Conservation (phyloP, 92 coral and sea anemone species). For the Hydrozoanthus gracilis region DNA sequence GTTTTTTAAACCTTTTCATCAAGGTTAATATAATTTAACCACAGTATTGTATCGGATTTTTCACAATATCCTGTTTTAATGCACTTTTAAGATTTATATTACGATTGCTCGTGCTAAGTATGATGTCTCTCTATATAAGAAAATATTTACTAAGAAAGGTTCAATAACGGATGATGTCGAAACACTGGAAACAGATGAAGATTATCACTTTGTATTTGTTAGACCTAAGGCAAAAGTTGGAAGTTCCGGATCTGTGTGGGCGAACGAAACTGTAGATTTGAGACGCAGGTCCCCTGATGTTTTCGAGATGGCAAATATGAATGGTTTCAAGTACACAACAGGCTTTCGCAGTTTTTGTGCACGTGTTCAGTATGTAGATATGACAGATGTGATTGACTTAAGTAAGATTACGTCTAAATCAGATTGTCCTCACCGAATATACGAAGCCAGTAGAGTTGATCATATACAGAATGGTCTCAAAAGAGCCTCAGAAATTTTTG, state of each 20-base stretch:
- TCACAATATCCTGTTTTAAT: no score
- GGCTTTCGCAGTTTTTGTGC: neutral
- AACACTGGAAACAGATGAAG: neutral
- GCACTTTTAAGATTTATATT: no score
- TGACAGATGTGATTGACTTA: neutral
- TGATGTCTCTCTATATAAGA: no score
- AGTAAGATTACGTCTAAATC: neutral
- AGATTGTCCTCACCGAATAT: neutral
- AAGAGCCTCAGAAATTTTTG: neutral
- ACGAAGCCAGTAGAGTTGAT: neutral
- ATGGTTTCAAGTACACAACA: no score
- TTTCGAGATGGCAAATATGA: neutral
- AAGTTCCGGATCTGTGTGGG: neutral
- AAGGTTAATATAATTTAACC: no score
- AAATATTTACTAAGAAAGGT: neutral
- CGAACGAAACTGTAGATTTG: neutral
- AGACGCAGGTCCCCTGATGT: neutral
- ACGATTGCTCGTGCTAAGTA: no score
- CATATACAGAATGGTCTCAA: conserved; percentile 17
- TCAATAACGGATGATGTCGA: neutral
- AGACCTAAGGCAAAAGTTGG: neutral
- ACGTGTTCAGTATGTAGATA: conserved; percentile 8
- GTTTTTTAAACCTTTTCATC: no score
- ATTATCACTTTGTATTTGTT: neutral
- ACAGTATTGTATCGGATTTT: no score